These are phyloP conservation scores for Brachionus calyciflorus DNA, from an alignment of 1,140 invertebrate genomes.

Conservation along the genomic window DNA sequence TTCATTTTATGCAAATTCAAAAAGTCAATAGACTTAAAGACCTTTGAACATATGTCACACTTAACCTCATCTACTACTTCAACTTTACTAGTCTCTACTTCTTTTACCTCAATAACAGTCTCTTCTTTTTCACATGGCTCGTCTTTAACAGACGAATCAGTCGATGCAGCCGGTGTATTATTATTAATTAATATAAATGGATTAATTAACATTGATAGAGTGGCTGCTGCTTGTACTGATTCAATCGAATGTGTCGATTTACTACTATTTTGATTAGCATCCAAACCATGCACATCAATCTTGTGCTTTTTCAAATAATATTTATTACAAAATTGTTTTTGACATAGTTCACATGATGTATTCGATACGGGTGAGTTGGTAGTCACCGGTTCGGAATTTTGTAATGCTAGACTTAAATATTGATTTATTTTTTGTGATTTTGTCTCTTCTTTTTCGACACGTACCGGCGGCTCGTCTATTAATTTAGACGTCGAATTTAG, in stretches of 20 bases:
- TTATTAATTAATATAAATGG: neutral
- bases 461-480: neutral
- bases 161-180: neutral
- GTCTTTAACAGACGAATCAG: neutral
- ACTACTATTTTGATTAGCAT: too few relatives aligned
- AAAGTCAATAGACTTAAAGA: conserved; percentile 18
- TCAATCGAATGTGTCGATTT: conserved; percentile 10
- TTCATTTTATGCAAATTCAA: conserved; percentile 38
- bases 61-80: neutral
- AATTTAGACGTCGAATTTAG: neutral
- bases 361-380: neutral
- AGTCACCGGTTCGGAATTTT: neutral
- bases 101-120: too few relatives aligned
- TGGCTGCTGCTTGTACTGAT: conserved; percentile 22
- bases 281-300: conserved; percentile 42
- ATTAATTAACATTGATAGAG: conserved; percentile 19
- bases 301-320: conserved; percentile 47
- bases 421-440: neutral
- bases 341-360: conserved; percentile 44
- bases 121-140: neutral
- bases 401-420: conserved; percentile 23
- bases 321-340: conserved; percentile 47
- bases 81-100: too few relatives aligned
- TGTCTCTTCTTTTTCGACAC: neutral
- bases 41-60: conserved; percentile 23